Conservation (phyloP, 1,140 invertebrate genomes). For the Drosophila equinoxialis region DNA sequence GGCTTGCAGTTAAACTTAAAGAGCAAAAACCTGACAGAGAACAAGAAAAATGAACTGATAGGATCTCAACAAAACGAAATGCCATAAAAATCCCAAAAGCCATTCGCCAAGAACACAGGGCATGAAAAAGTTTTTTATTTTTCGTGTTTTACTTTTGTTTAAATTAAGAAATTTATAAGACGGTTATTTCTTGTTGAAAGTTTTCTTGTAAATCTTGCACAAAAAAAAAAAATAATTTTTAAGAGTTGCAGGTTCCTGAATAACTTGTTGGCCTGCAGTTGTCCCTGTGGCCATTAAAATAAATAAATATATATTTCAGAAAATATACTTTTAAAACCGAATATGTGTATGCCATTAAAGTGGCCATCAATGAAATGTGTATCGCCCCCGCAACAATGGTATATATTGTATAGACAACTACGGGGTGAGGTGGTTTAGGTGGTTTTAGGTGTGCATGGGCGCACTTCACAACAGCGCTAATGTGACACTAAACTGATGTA, state of each 20-base stretch:
- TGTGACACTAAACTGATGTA: conserved; percentile 81
- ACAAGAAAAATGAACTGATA: conserved; percentile 53
- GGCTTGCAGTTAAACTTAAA: conserved; percentile 57
- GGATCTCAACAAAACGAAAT: conserved; percentile 64
- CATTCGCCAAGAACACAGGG: conserved; percentile 13
- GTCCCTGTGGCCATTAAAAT: conserved; percentile 32
- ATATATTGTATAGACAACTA: background rate
- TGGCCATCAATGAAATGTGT: conserved; percentile 31
- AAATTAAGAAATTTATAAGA: conserved; percentile 72
- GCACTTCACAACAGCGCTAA: conserved; percentile 63
- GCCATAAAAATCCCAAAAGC: conserved; percentile 59
- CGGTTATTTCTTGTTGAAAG: conserved; percentile 57
- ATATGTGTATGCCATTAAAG: conserved; percentile 4
- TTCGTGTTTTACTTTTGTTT: background rate
- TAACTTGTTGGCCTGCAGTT: conserved; percentile 42
- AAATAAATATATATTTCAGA: conserved; percentile 1
- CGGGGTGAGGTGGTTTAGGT: conserved; percentile 23
- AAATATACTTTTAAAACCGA: background rate
- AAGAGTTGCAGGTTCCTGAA: background rate
- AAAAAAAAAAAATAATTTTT: no score
- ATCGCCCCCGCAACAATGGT: conserved; percentile 43
- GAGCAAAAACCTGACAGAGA: conserved; percentile 42
- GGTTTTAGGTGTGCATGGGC: conserved; percentile 27
- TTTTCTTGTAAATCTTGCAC: conserved; percentile 51
- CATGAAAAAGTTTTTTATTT: background rate